Conservation (phyloP, 2,113 vertebrate species). For the Nannobrachium achirus region DNA sequence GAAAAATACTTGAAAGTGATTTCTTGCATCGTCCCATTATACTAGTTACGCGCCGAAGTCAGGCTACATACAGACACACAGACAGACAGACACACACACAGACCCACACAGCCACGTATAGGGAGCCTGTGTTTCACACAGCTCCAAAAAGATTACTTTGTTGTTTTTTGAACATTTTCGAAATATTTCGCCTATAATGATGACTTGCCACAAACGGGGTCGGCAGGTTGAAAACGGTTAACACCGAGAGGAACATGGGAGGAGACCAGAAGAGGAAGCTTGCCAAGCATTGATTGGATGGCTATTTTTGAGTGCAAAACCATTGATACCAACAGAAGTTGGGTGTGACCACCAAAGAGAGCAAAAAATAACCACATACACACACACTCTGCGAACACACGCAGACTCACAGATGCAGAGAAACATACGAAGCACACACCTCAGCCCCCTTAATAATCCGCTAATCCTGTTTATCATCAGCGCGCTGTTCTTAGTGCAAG, state of each 20-base stretch:
- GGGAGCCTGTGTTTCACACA: too few relatives aligned
- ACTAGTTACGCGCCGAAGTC: too few relatives aligned
- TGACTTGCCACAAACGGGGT: too few relatives aligned
- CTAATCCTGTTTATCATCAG: constrained; percentile 81
- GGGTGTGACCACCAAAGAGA: constrained; percentile 48
- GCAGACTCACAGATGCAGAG: constrained; percentile 12
- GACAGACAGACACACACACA: too few relatives aligned
- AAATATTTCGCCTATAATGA: too few relatives aligned
- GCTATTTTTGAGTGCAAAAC: constrained; percentile 43
- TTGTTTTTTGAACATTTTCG: too few relatives aligned
- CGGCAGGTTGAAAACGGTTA: too few relatives aligned
- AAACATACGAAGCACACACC: constrained; percentile 62
- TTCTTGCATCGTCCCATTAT: too few relatives aligned
- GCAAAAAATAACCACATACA: constrained; percentile 49
- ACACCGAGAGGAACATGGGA: background rate
- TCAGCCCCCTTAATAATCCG: constrained; percentile 77
- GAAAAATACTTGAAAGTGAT: too few relatives aligned
- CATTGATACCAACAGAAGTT: constrained; percentile 53
- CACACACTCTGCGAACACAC: constrained; percentile 29
- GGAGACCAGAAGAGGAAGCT: constrained; percentile 18
- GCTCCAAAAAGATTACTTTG: too few relatives aligned
- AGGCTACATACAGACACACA: too few relatives aligned
- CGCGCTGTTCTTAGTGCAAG: constrained; percentile 68
- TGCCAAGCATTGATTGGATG: constrained; percentile 45
- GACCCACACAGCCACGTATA: too few relatives aligned